Base-by-base conservation (phyloP, 2,888 invertebrate genomes). In the Clivina fossor region DNA sequence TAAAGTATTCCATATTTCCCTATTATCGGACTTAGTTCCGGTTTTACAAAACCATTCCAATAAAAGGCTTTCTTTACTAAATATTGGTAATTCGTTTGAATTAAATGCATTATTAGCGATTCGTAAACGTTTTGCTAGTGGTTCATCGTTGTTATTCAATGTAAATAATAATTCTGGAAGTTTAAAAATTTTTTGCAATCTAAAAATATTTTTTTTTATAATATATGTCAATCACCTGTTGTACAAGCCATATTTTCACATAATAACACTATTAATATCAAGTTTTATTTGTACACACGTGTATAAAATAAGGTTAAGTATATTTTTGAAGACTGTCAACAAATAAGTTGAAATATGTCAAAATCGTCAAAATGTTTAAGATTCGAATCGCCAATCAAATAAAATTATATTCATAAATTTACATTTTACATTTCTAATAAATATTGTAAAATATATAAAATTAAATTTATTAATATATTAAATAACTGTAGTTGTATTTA, bases 41-140 rank as follows among this genome's bases (percentile, higher is more conserved):
- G 32, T 47, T 30, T 63, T 60, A 26, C 63, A 56, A 18, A 66
- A 56, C 70, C 70, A 70, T 53, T 65, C 63, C 20, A 69, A 56
- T 30, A 70, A 47, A 18, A 65, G 11, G n/a, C 62, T 60, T 58
- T 68, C 67, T 57, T 65, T 65, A 55, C 65, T 61, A 28, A 65
- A 57, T 18, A 59, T 38, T 5, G 64, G 62, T 33, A 69, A 55
- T 43, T 66, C 63, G 19, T 59, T 32, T 3, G 65, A 63, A 50
- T 64, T 66, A 55, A 69, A 71, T 2, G 66, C 68, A 60, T 66
- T 66, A 44, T 68, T 63, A 8, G 69, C 71, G 28, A 70, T 60
- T 65, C 66, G 68, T 26, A 71, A 44, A 20, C 68, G 63, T 58
- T 69, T 70, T 13, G 49, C 24, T 33, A 69, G 56, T 3, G 70